These are phyloP conservation scores for Dreissena polymorpha DNA, from an alignment of 1,140 invertebrate genomes.

Conservation along the genomic window DNA sequence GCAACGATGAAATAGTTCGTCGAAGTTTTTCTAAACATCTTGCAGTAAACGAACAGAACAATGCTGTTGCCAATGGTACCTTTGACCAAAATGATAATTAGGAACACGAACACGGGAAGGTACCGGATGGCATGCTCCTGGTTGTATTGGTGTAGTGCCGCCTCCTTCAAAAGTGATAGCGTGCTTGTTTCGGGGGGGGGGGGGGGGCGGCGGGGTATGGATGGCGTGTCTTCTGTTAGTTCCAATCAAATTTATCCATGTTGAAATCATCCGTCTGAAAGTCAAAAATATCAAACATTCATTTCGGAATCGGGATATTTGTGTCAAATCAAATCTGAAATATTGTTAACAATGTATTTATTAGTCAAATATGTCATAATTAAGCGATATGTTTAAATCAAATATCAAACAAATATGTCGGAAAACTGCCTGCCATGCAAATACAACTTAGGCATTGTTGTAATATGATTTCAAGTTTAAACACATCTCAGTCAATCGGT, in stretches of 20 bases:
- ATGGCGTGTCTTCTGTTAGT: not conserved
- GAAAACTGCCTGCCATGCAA: no score
- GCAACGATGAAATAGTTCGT: constrained; percentile 72
- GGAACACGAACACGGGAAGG: constrained; percentile 66
- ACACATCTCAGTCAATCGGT: no score
- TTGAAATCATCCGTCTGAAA: no score
- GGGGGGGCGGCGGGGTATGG: not conserved
- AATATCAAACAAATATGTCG: no score
- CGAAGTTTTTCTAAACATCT: constrained; percentile 66
- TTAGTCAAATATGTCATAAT: no score
- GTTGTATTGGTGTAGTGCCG: constrained; percentile 47
- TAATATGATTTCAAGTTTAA: no score
- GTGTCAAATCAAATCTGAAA: no score
- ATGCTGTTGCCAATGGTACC: constrained; percentile 67
- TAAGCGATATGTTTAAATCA: no score
- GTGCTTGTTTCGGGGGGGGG: constrained; percentile 7
- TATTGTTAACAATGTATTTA: no score
- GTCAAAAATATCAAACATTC: no score
- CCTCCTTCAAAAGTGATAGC: constrained; percentile 4
- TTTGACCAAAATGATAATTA: constrained; percentile 62
- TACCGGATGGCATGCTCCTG: constrained; percentile 60
- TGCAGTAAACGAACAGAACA: constrained; percentile 67
- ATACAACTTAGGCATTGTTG: no score
- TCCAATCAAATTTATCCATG: not conserved
- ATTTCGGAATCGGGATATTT: no score